Conservation (phyloP, 2,113 vertebrate species). For the Camelus bactrianus region DNA sequence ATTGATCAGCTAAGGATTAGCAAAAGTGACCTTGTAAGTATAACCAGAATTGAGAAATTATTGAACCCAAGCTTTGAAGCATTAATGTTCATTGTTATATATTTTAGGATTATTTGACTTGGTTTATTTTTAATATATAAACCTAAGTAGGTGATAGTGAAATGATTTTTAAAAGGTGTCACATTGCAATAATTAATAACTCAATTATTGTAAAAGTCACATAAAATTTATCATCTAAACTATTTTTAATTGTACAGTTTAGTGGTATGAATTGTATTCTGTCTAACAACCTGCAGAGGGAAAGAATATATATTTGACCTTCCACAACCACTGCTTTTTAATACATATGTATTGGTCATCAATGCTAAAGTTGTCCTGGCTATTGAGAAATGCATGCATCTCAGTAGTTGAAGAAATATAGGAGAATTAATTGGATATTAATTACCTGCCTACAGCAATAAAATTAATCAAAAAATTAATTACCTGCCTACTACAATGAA, state of each 20-base stretch:
- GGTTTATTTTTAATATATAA: neutral
- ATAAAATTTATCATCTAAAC: neutral
- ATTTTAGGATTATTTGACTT: neutral
- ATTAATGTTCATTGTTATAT: neutral
- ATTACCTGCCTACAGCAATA: neutral
- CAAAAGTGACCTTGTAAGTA: neutral
- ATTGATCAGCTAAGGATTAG: neutral
- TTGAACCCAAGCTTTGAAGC: neutral
- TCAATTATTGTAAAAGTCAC: neutral
- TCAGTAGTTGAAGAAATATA: neutral
- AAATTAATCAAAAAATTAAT: neutral
- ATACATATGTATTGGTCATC: neutral
- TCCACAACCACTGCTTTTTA: neutral
- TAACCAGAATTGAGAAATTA: neutral
- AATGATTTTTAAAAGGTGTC: neutral
- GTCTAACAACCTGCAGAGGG: neutral
- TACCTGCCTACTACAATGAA: neutral
- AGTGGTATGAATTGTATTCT: neutral
- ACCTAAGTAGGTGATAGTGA: neutral
- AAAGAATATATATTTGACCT: neutral
- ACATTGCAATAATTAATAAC: neutral
- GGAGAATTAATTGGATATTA: neutral
- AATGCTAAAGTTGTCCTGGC: neutral
- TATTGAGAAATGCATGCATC: neutral
- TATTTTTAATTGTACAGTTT: neutral